These are phyloP conservation scores for Cotesia glomerata DNA, from an alignment of 1,140 invertebrate genomes.

Conservation along the genomic window DNA sequence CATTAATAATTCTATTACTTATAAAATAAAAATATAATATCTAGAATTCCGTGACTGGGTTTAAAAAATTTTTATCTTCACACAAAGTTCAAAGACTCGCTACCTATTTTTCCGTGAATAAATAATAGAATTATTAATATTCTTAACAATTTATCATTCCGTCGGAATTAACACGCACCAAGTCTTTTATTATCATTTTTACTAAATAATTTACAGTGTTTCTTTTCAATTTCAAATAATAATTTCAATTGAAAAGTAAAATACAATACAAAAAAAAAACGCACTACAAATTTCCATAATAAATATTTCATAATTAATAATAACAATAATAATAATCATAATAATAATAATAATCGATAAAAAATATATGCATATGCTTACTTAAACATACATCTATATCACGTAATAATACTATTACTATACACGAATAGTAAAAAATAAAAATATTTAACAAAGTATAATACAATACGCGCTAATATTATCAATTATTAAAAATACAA, in stretches of 20 bases:
- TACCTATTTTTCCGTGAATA: too few relatives aligned
- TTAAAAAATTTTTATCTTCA: too few relatives aligned
- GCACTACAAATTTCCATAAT: background rate
- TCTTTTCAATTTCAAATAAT: background rate
- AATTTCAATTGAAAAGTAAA: background rate
- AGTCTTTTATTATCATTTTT: background rate
- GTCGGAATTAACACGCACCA: background rate
- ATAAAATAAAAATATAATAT: too few relatives aligned
- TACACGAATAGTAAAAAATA: background rate
- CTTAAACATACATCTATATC: too few relatives aligned
- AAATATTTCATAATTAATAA: too few relatives aligned
- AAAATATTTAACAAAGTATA: background rate
- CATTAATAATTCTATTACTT: background rate
- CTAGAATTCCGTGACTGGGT: too few relatives aligned
- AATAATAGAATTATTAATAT: too few relatives aligned
- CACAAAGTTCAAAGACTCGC: too few relatives aligned
- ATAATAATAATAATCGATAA: too few relatives aligned
- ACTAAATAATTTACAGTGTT: background rate
- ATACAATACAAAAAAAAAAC: background rate
- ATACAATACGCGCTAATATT: background rate
- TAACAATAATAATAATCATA: too few relatives aligned
- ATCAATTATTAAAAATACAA: background rate
- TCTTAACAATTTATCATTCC: too few relatives aligned
- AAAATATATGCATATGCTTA: too few relatives aligned
- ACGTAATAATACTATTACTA: background rate